Percentiles rank a stretch among this genome's conserved stretches.
phyloP scores from a whole-genome alignment of 2,113 vertebrate species.

The Crotalus horridus region DNA sequence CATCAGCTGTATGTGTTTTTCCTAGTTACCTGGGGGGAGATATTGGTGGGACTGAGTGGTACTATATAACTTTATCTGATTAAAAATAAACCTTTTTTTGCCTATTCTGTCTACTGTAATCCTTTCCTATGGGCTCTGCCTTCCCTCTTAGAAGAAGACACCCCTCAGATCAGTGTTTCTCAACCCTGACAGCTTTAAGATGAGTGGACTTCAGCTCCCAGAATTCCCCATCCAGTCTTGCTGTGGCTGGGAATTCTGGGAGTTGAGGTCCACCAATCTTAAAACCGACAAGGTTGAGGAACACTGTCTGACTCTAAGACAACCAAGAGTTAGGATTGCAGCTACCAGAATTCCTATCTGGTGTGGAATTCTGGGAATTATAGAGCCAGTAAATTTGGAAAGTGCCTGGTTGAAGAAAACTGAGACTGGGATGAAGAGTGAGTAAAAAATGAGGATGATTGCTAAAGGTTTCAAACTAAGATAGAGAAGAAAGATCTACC shows the following conservation, averaged over 20 bases:
- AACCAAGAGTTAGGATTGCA: neutral
- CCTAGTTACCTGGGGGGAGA: neutral
- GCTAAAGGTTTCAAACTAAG: too few species aligned
- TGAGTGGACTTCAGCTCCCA: neutral
- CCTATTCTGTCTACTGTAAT: neutral
- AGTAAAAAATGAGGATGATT: neutral
- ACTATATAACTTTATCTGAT: neutral
- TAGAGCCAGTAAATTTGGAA: neutral
- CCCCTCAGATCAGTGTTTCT: neutral
- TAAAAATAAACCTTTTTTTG: neutral
- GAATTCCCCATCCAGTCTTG: neutral
- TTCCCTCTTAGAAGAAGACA: neutral
- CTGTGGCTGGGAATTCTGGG: neutral
- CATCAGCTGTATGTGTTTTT: neutral
- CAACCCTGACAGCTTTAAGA: neutral
- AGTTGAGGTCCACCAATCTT: neutral
- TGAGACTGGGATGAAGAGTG: neutral
- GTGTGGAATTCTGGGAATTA: neutral
- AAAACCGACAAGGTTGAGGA: neutral
- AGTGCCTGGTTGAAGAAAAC: neutral
- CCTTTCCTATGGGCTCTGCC: neutral
- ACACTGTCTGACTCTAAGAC: neutral
- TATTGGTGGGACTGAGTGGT: neutral
- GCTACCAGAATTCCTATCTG: neutral
- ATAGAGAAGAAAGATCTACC: neutral